Conservation (phyloP, 2,888 invertebrate species). For the Dexiosoma caninum region DNA sequence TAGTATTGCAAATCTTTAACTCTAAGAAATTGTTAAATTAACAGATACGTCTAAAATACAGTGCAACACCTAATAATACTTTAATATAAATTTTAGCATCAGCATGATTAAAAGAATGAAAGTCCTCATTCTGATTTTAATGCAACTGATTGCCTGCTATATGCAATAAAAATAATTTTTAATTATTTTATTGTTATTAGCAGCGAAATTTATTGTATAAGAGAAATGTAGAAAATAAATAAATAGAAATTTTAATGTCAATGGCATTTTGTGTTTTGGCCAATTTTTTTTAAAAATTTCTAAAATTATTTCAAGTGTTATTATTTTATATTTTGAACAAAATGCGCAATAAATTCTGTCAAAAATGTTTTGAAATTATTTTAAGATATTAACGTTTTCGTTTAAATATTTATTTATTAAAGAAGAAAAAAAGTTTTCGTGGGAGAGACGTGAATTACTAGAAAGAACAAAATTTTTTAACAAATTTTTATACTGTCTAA, state of each 20-base stretch:
- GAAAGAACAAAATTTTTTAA: too few relatives aligned
- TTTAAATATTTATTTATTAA: background rate
- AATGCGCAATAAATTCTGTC: constrained; percentile 13
- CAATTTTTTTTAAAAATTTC: background rate
- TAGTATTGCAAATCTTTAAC: too few relatives aligned
- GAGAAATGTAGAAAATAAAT: background rate
- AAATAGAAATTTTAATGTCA: constrained; percentile 6
- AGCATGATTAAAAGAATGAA: background rate
- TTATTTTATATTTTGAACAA: background rate
- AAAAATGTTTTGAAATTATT: background rate
- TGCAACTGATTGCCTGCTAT: background rate
- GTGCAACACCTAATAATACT: too few relatives aligned
- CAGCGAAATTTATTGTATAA: background rate
- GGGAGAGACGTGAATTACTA: background rate
- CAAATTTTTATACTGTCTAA: background rate
- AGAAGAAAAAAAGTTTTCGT: background rate
- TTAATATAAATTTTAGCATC: background rate
- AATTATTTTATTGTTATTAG: background rate
- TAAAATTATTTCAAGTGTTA: background rate
- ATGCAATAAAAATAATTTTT: background rate
- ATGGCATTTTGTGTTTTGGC: constrained; percentile 6
- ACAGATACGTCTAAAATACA: too few relatives aligned
- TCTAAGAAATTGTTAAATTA: too few relatives aligned
- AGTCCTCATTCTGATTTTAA: background rate
- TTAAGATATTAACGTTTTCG: too few relatives aligned